Conservation (phyloP, 2,888 invertebrate species). For the Mesoligia furuncula region DNA sequence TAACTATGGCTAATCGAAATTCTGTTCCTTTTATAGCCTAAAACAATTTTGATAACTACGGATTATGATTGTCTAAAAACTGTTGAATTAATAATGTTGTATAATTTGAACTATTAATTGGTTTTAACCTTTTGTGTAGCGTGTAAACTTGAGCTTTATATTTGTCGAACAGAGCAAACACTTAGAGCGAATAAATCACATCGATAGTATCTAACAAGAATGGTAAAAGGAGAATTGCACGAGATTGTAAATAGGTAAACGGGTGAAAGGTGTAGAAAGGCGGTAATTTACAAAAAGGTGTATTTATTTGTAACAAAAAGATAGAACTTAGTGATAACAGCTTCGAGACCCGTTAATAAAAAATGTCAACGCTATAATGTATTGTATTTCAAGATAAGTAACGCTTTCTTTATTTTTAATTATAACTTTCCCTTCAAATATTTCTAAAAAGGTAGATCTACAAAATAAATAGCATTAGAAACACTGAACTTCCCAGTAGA, state of each 20-base stretch:
- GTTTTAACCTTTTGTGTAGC: conserved; percentile 44
- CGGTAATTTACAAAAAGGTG: conserved; percentile 57
- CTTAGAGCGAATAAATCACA: conserved; percentile 28
- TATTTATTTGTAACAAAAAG: conserved; percentile 49
- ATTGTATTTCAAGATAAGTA: conserved; percentile 10
- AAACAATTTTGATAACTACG: conserved; percentile 40
- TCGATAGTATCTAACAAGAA: conserved; percentile 49
- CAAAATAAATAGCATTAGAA: neutral
- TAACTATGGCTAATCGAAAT: conserved; percentile 46
- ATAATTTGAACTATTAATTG: conserved; percentile 41
- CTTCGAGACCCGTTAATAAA: conserved; percentile 30
- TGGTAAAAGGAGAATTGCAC: conserved; percentile 59
- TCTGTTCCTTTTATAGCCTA: conserved; percentile 55
- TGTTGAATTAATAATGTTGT: conserved; percentile 46
- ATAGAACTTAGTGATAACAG: conserved; percentile 47
- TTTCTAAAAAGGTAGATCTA: neutral
- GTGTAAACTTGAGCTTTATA: conserved; percentile 34
- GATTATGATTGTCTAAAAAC: conserved; percentile 48
- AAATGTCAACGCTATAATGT: conserved; percentile 42
- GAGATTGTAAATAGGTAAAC: conserved; percentile 61
- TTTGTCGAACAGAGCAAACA: conserved; percentile 22
- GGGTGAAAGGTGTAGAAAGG: conserved; percentile 75
- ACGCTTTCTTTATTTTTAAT: conserved; percentile 3
- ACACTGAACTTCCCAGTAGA: neutral
- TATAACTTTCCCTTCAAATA: conserved; percentile 20